Evolutionary conservation across 2,113 vertebrate genomes (phyloP).

Genomic region (Aegotheles bennettii): DNA sequence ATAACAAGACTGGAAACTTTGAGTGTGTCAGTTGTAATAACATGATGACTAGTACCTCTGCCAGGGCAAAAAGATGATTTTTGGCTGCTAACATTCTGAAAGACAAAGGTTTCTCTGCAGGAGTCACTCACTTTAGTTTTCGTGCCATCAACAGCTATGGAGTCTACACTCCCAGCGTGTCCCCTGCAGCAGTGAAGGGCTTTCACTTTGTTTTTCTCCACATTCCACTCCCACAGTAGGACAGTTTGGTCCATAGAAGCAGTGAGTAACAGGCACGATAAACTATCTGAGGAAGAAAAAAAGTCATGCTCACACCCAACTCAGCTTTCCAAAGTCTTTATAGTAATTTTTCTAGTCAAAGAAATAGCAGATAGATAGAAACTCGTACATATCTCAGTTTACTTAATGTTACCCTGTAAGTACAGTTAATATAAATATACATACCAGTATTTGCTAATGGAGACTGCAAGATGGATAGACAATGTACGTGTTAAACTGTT

Average conservation of each 20-base stretch:
- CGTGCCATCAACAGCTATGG: slow-evolving; percentile 82
- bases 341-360: neutral
- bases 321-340: neutral
- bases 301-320: neutral
- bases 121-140: slow-evolving; percentile 81
- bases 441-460: neutral
- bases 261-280: slow-evolving; percentile 87
- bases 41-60: neutral
- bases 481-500: neutral
- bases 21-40: neutral
- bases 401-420: neutral
- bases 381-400: fast-evolving
- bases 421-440: neutral
- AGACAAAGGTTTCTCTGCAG: neutral
- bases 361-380: neutral
- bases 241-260: slow-evolving; percentile 94
- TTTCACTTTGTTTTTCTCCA: slow-evolving; percentile 88
- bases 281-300: slow-evolving; percentile 74
- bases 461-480: neutral
- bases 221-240: slow-evolving; percentile 95
- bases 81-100: neutral
- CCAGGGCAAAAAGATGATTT: neutral
- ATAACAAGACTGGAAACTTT: neutral
- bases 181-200: slow-evolving; percentile 92
- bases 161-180: slow-evolving; percentile 89